Evolutionary conservation across 2,797 vertebrate species (phyloP).

Genomic region (Tapirus indicus): DNA sequence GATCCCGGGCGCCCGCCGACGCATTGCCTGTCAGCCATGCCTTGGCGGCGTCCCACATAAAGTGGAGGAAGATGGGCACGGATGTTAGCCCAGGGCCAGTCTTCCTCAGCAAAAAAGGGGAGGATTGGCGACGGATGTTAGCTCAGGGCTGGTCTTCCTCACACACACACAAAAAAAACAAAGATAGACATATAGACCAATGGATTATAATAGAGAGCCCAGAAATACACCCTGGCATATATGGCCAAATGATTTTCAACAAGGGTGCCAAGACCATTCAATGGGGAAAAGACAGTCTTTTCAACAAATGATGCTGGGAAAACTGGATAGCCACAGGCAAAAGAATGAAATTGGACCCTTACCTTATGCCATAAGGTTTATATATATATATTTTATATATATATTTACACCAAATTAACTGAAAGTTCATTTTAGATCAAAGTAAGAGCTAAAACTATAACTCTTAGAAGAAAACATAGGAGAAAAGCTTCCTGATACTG

Average conservation of each 20-base stretch:
- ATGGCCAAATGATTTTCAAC: not conserved
- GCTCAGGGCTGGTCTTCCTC: too few relatives aligned
- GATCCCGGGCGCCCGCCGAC: too few relatives aligned
- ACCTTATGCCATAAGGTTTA: not conserved
- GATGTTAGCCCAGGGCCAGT: too few relatives aligned
- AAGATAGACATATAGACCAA: not conserved
- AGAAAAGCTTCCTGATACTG: not conserved
- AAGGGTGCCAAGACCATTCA: not conserved
- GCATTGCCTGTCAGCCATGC: too few relatives aligned
- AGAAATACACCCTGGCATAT: not conserved
- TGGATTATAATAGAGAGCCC: not conserved
- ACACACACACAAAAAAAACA: too few relatives aligned
- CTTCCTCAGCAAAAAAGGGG: too few relatives aligned
- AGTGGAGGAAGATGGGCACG: too few relatives aligned
- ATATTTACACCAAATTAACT: not conserved
- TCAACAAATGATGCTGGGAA: not conserved
- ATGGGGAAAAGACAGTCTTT: not conserved
- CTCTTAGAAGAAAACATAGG: not conserved
- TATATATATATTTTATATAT: too few relatives aligned
- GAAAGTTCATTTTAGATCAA: not conserved
- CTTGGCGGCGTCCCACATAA: too few relatives aligned
- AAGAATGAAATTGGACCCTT: not conserved
- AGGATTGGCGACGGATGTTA: too few relatives aligned
- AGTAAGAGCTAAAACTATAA: slow-evolving; percentile 36
- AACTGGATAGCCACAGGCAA: not conserved